Conservation (phyloP, 2,113 vertebrate species). For the Pterophyllum scalare region DNA sequence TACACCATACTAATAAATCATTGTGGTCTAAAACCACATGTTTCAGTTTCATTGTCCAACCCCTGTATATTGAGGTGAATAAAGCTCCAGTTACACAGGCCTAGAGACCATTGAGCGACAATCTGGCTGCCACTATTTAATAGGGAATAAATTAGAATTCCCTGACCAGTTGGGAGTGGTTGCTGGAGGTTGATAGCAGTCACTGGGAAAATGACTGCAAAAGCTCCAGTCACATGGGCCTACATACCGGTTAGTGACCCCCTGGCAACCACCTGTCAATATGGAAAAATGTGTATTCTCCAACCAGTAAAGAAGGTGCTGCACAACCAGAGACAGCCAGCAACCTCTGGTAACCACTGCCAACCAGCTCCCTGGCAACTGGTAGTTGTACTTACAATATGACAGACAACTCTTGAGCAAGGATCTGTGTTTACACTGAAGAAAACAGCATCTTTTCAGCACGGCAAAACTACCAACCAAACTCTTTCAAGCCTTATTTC, state of each 20-base stretch:
- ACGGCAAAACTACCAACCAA: no score
- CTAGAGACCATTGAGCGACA: not conserved
- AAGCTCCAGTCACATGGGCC: not conserved
- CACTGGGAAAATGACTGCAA: not conserved
- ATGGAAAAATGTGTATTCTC: no score
- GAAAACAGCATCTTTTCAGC: not conserved
- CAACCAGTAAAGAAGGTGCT: no score
- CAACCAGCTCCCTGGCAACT: not conserved
- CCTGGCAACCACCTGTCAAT: no score
- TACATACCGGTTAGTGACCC: no score
- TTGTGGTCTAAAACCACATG: no score
- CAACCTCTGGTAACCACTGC: not conserved
- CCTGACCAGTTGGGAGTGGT: not conserved
- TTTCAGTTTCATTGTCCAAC: no score
- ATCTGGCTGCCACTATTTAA: not conserved
- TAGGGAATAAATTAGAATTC: not conserved
- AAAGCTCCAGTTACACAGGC: not conserved
- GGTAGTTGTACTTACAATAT: not conserved
- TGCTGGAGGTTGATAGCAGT: not conserved
- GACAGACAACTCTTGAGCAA: not conserved
- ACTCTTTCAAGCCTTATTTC: no score
- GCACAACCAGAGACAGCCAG: not conserved
- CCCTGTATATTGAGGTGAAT: no score
- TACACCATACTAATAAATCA: no score
- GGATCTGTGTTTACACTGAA: not conserved